Evolutionary conservation across 2,797 vertebrate genomes (phyloP).

Genomic region (Taenioides sp.): DNA sequence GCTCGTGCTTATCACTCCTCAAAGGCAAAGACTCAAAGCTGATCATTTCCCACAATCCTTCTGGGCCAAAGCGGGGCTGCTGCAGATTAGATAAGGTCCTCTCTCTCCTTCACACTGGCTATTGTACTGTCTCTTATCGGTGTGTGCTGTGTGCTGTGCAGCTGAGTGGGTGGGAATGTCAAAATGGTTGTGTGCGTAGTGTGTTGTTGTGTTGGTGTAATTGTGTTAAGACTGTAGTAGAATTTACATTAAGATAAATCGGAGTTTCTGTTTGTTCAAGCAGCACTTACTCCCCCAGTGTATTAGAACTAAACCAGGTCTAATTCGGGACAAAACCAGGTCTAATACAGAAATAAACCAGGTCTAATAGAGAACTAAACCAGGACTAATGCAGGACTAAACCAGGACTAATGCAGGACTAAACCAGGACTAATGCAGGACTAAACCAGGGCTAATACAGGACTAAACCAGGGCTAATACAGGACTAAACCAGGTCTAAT

Average conservation of each 20-base stretch:
- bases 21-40: slow-evolving; percentile 31
- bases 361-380: not conserved
- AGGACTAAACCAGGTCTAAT: not conserved
- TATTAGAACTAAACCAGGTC: too few species aligned
- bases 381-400: not conserved
- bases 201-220: not conserved
- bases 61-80: slow-evolving; percentile 38
- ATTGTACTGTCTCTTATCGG: slow-evolving; percentile 21
- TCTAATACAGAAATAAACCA: too few species aligned
- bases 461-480: too few species aligned
- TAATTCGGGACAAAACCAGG: not conserved
- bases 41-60: slow-evolving; percentile 24
- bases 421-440: not conserved
- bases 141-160: slow-evolving; percentile 10
- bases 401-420: not conserved
- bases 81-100: slow-evolving; percentile 49
- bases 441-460: too few species aligned
- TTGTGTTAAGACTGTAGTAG: not conserved
- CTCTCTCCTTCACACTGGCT: slow-evolving; percentile 21
- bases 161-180: slow-evolving; percentile 14
- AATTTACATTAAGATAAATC: not conserved
- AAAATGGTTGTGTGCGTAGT: not conserved
- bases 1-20: slow-evolving; percentile 27
- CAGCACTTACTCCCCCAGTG: too few species aligned
- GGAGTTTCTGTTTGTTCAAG: not conserved